Conservation (phyloP, 2,888 invertebrate genomes). For the Nephrotoma guestfalica region DNA sequence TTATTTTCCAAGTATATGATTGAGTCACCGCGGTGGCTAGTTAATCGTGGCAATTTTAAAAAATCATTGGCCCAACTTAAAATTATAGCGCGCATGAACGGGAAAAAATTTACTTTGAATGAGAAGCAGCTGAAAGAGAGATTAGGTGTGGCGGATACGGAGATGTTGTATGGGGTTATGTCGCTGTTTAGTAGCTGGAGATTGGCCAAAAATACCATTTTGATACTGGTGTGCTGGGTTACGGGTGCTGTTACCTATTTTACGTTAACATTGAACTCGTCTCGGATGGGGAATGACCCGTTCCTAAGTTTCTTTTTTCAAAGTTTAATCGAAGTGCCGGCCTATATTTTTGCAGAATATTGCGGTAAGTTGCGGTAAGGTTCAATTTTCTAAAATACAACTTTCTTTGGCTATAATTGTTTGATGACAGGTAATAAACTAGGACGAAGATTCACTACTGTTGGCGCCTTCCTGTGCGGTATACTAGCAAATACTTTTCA, state of each 20-base stretch:
- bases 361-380: conserved; percentile 15
- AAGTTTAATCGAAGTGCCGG: conserved; percentile 46
- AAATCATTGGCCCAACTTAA: conserved; percentile 36
- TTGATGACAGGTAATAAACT: conserved; percentile 31
- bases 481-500: conserved; percentile 31
- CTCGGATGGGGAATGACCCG: conserved; percentile 43
- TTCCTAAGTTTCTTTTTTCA: conserved; percentile 50
- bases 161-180: conserved; percentile 37
- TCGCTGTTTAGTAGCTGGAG: conserved; percentile 41
- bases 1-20: conserved; percentile 38
- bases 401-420: neutral
- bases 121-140: conserved; percentile 33
- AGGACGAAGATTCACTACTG: conserved; percentile 38
- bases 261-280: conserved; percentile 38
- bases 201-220: conserved; percentile 38
- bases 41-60: conserved; percentile 35
- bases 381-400: no score
- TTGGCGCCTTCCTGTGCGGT: conserved; percentile 30
- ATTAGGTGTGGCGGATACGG: conserved; percentile 24
- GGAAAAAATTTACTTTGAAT: conserved; percentile 28
- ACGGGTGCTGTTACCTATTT: neutral
- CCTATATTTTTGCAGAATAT: conserved; percentile 31
- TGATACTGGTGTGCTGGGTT: conserved; percentile 39
- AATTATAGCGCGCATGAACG: conserved; percentile 40
- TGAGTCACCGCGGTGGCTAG: conserved; percentile 51